Evolutionary conservation across 2,797 vertebrate genomes (phyloP).

Genomic region (Columba guinea): DNA sequence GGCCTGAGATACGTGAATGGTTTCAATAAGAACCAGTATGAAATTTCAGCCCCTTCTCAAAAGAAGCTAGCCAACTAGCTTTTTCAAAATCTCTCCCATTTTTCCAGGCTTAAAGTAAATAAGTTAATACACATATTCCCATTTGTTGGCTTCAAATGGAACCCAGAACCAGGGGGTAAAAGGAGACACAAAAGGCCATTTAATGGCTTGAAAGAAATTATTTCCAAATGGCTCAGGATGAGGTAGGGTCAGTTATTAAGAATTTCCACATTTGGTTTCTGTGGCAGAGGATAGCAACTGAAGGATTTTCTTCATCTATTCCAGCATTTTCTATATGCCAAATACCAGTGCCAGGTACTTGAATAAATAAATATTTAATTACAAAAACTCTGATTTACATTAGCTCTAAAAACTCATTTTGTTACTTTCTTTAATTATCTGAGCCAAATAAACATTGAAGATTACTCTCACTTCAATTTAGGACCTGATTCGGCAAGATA

Average conservation of each 20-base stretch:
- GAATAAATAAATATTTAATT: neutral
- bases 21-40: slow-evolving; percentile 6
- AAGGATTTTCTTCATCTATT: neutral
- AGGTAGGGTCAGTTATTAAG: neutral
- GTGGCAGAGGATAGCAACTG: neutral
- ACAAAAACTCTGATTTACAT: neutral
- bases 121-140: neutral
- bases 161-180: neutral
- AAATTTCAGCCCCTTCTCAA: slow-evolving; percentile 21
- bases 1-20: neutral
- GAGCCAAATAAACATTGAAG: neutral
- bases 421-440: neutral
- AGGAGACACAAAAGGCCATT: neutral
- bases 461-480: neutral
- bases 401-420: neutral
- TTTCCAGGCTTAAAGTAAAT: slow-evolving; percentile 11
- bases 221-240: neutral
- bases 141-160: neutral
- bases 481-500: neutral
- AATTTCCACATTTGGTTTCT: neutral
- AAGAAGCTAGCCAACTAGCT: neutral
- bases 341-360: neutral
- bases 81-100: neutral
- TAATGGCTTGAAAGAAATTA: neutral
- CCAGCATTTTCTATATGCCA: accelerated